Evolutionary conservation across 2,888 invertebrate genomes (phyloP), one percentile per base, ranked within the genome.

Genomic region (Coleophora flavipennella): DNA sequence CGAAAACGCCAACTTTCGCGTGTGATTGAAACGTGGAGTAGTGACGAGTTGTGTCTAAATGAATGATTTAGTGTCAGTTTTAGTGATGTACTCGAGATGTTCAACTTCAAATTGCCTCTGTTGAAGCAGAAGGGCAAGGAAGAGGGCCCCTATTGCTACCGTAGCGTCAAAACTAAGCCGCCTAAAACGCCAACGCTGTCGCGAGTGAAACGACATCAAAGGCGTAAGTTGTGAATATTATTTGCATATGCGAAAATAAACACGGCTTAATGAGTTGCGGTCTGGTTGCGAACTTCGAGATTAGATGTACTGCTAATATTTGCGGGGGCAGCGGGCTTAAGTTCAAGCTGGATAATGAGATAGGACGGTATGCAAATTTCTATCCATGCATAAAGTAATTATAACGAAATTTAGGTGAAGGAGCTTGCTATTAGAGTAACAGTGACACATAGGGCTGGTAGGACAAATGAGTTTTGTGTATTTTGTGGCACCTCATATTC

Each of bases 131-230:
- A 74, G 51, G 62, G 66, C 40, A 83, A 86, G 53, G 84, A 85
- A 31, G 86, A 83, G 52, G 85, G 86, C 56, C 61, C 85, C 31
- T 76, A 86, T 43, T 85, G 83, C 59, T 79, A 84, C 50, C 69
- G 70, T 41, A 74, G 74, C 48, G 81, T 86, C 31, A 80, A 83
- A 56, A 80, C 77, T 40, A 88, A 87, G 59, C 87, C 87, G 27
- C 87, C 88, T 10, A 87, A 86, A 62, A 87, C 87, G 32, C 88
- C 88, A 36, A 75, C 83, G 37, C 55, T 71, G 53, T 84, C 86
- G 14, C 81, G 86, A 44, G 76, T 69, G 54, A 85, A 76, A 51
- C 73, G 81, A 62, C 84, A 78, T 62, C 86, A 85, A 63, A 77
- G 80, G 56, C 77, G 84, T 83, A 66, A 81, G 81, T 76, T 66